Conservation (phyloP, 2,113 vertebrate species). For the Acanthochromis polyacanthus region DNA sequence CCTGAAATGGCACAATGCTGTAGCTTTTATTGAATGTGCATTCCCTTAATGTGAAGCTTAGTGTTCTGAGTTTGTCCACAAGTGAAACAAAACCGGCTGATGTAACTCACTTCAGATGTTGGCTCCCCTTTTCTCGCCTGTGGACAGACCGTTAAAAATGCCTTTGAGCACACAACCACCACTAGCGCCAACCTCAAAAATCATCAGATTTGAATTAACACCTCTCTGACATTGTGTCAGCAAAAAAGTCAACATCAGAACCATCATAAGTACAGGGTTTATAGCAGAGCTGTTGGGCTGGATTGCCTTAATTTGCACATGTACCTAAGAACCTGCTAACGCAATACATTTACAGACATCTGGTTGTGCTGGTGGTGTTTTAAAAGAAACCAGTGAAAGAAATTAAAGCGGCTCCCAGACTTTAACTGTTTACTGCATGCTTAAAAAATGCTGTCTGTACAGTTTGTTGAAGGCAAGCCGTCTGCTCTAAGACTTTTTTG, state of each 20-base stretch:
- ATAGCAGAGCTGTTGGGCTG: neutral
- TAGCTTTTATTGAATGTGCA: constrained; percentile 7
- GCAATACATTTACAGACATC: neutral
- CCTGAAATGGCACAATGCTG: constrained; percentile 11
- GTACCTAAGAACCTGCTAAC: neutral
- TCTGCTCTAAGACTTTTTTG: neutral
- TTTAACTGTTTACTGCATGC: constrained; percentile 14
- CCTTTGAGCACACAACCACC: neutral
- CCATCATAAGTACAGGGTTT: neutral
- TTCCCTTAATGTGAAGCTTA: constrained; percentile 14
- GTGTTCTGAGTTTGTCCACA: neutral
- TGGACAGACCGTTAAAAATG: neutral
- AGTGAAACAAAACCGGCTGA: neutral
- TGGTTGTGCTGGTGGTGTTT: constrained; percentile 12
- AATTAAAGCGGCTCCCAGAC: neutral
- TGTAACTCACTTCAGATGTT: neutral
- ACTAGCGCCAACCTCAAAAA: neutral
- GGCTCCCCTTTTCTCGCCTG: neutral
- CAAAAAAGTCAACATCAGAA: neutral
- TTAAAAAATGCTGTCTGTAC: constrained; percentile 1
- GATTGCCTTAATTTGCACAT: constrained; percentile 6
- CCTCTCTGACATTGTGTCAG: neutral
- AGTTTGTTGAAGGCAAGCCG: constrained; percentile 21
- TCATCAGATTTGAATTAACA: neutral
- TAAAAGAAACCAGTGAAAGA: neutral